A percentile compares a stretch with the other conserved stretches of the same genome.
phyloP scores from a whole-genome alignment of 2,113 vertebrate species.

The Ifrita kowaldi region DNA sequence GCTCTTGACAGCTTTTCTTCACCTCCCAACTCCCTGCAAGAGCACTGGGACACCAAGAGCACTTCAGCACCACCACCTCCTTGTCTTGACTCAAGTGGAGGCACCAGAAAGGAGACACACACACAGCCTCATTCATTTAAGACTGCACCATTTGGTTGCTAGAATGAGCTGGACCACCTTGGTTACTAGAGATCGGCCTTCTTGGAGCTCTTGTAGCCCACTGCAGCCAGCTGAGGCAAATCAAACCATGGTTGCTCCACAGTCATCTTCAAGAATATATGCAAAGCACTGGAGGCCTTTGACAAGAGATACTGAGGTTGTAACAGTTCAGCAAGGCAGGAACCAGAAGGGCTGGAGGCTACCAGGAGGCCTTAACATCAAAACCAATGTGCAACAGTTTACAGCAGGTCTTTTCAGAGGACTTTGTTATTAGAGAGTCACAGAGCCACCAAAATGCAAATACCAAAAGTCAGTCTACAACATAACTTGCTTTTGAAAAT shows the following conservation, averaged over 20 bases:
- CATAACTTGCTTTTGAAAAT: neutral
- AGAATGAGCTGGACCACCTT: neutral
- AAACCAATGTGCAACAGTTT: neutral
- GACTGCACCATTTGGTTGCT: neutral
- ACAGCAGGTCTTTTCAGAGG: neutral
- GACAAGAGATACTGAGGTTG: neutral
- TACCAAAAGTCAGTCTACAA: neutral
- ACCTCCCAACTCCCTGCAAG: neutral
- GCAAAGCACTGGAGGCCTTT: neutral
- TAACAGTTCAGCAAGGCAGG: neutral
- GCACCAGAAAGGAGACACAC: neutral
- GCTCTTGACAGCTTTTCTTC: neutral
- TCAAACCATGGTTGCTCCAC: fast-evolving
- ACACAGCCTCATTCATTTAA: neutral
- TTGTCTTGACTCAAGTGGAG: neutral
- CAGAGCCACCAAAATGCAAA: neutral
- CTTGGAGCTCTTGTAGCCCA: neutral
- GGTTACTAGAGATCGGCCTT: neutral
- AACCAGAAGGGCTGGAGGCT: neutral
- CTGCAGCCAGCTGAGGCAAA: neutral
- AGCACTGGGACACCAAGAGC: neutral
- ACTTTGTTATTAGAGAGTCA: neutral
- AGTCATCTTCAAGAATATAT: neutral
- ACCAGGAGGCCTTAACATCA: neutral
- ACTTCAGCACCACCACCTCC: neutral